These are phyloP conservation scores for Uloborus plumipes DNA, from an alignment of 2,888 invertebrate species.

Conservation along the genomic window DNA sequence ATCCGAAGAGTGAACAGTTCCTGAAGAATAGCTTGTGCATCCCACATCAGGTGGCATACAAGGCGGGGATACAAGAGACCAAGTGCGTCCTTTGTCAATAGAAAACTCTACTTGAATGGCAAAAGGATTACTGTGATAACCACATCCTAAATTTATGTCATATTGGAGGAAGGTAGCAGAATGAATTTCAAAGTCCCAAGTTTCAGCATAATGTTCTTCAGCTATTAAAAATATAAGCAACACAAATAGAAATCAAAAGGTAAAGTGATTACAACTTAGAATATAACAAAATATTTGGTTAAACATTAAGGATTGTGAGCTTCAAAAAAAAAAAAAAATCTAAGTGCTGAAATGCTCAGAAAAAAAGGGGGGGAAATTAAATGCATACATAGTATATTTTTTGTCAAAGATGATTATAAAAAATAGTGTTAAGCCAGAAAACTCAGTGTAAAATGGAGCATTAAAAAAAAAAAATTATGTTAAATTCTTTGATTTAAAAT, in stretches of 20 bases:
- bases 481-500: not conserved
- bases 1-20: constrained; percentile 67
- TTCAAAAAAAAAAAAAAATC: not conserved
- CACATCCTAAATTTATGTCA: constrained; percentile 72
- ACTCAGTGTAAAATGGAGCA: not conserved
- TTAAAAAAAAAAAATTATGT: not conserved
- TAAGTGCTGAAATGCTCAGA: not conserved
- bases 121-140: constrained; percentile 55
- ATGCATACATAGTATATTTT: not conserved
- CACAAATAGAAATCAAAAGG: not conserved
- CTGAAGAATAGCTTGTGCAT: constrained; percentile 70
- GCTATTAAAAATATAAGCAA: constrained; percentile 58
- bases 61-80: constrained; percentile 71
- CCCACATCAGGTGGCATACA: constrained; percentile 72
- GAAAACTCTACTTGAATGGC: constrained; percentile 71
- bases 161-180: constrained; percentile 72
- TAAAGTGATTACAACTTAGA: not conserved
- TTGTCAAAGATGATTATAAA: not conserved
- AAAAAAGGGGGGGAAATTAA: not conserved
- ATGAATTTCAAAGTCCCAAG: constrained; percentile 72
- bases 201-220: constrained; percentile 70
- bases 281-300: not conserved
- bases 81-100: constrained; percentile 71
- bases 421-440: too few species aligned
- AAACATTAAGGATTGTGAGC: not conserved